Conservation (phyloP, 2,797 vertebrate genomes). For the Amblyraja radiata region DNA sequence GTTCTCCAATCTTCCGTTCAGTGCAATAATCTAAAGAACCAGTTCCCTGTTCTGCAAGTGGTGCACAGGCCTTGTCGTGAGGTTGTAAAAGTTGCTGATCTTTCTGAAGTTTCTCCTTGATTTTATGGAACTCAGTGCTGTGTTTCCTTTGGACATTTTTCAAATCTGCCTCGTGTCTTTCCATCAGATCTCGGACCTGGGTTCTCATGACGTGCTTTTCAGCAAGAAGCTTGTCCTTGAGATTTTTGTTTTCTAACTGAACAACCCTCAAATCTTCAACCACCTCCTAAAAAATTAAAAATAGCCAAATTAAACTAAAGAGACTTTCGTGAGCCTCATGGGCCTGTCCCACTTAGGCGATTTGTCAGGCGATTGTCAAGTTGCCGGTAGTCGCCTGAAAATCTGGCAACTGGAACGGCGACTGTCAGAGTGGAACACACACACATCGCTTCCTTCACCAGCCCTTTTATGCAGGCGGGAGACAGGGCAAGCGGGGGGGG, state of each 20-base stretch:
- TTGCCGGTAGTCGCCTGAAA: no score
- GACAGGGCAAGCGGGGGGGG: no score
- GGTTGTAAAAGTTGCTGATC: slow-evolving; percentile 60
- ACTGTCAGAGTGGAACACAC: no score
- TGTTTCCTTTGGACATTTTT: slow-evolving; percentile 54
- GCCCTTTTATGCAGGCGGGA: no score
- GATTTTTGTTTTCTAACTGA: slow-evolving; percentile 72
- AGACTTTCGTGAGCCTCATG: neutral
- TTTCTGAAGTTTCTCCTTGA: slow-evolving; percentile 56
- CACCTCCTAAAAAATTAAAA: slow-evolving; percentile 58
- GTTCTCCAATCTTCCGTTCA: slow-evolving; percentile 58
- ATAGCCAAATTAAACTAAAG: neutral
- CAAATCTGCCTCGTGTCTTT: slow-evolving; percentile 74
- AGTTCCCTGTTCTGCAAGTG: slow-evolving; percentile 17
- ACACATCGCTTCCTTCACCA: no score
- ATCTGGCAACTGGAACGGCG: no score
- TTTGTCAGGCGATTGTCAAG: no score
- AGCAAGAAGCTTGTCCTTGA: slow-evolving; percentile 78
- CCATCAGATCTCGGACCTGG: slow-evolving; percentile 77
- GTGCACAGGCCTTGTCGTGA: slow-evolving; percentile 27
- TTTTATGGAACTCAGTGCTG: slow-evolving; percentile 46
- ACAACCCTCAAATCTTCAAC: slow-evolving; percentile 61
- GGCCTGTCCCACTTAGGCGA: no score
- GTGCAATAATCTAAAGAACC: slow-evolving; percentile 44
- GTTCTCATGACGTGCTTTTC: slow-evolving; percentile 87